phyloP scores from a whole-genome alignment of 2,888 invertebrate species.

The Crioceris asparagi region DNA sequence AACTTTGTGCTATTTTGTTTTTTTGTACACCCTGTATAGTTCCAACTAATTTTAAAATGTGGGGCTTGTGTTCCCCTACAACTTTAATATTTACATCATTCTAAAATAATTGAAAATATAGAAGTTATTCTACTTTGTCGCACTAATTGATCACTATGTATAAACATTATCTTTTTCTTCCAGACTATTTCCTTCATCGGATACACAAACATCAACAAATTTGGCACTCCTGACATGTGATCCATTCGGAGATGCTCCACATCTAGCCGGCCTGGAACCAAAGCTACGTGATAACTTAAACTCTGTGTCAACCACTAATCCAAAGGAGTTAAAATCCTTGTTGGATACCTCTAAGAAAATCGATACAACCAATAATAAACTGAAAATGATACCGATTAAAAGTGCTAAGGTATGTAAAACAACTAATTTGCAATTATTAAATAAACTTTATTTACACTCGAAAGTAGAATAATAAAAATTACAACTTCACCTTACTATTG shows the following conservation, averaged over 20 bases:
- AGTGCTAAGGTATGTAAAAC: slow-evolving; percentile 18
- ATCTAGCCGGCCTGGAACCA: slow-evolving; percentile 29
- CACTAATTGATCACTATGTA: background rate
- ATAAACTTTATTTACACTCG: too few relatives aligned
- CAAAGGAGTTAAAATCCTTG: slow-evolving; percentile 29
- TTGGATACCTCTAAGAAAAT: slow-evolving; percentile 29
- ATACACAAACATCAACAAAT: slow-evolving; percentile 19
- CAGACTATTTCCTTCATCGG: slow-evolving; percentile 23
- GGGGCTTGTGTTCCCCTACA: too few relatives aligned
- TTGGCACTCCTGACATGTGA: slow-evolving; percentile 24
- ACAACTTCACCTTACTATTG: too few relatives aligned
- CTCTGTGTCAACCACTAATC: slow-evolving; percentile 28
- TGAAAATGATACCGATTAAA: slow-evolving; percentile 26
- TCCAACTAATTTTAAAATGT: too few relatives aligned
- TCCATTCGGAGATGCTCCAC: slow-evolving; percentile 29
- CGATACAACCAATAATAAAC: slow-evolving; percentile 20
- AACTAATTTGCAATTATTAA: background rate
- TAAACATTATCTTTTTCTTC: slow-evolving; percentile 4
- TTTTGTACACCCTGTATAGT: too few relatives aligned
- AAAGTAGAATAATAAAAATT: too few relatives aligned
- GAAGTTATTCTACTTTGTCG: too few relatives aligned
- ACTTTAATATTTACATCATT: too few relatives aligned
- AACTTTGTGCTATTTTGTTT: too few relatives aligned
- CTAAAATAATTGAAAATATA: too few relatives aligned
- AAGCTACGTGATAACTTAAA: slow-evolving; percentile 16